Evolutionary conservation across 2,888 invertebrate genomes (phyloP).

Genomic region (Fragum sueziense): DNA sequence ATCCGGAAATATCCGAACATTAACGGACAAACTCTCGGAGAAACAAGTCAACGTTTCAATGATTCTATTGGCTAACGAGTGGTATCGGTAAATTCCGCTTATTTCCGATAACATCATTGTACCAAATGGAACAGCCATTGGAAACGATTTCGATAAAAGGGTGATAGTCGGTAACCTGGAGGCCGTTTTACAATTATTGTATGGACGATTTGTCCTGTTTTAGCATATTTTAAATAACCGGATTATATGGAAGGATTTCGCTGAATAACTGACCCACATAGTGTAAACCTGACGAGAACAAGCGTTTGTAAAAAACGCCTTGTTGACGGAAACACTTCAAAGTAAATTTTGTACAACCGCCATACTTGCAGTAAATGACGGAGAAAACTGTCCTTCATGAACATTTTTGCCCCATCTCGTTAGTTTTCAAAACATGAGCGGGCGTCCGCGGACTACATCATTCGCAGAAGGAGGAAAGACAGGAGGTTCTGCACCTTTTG

Average conservation of each 20-base stretch:
- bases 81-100: constrained; percentile 30
- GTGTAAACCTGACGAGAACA: neutral
- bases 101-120: constrained; percentile 56
- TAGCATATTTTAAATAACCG: neutral
- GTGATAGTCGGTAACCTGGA: constrained; percentile 21
- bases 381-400: constrained; percentile 57
- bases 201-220: constrained; percentile 1
- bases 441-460: constrained; percentile 79
- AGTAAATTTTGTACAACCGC: constrained; percentile 52
- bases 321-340: constrained; percentile 45
- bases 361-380: constrained; percentile 67
- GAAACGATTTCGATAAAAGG: constrained; percentile 64
- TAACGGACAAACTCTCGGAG: neutral
- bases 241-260: neutral
- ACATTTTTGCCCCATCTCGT: constrained; percentile 57
- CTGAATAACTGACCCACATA: neutral
- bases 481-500: constrained; percentile 74
- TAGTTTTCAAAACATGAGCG: constrained; percentile 73
- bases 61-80: constrained; percentile 59
- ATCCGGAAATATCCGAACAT: constrained; percentile 4
- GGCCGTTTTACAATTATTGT: neutral
- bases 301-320: neutral
- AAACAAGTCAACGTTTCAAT: too few species aligned
- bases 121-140: constrained; percentile 73
- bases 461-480: constrained; percentile 80